Evolutionary conservation across 2,797 vertebrate species (phyloP).

Genomic region (Hoplostethus atlanticus): DNA sequence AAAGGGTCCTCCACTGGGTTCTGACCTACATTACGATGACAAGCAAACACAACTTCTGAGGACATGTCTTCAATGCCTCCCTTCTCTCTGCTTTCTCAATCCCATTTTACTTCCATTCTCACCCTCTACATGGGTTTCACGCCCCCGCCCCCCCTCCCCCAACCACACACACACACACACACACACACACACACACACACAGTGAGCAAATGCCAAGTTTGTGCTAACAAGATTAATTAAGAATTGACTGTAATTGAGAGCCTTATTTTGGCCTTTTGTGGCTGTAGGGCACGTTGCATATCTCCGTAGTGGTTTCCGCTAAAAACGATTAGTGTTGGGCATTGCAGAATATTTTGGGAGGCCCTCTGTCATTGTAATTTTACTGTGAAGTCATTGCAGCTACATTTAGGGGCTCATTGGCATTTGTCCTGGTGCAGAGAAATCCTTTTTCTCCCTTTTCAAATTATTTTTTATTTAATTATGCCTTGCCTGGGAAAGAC

Average conservation of each 20-base stretch:
- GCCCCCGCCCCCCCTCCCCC: conserved; percentile 2
- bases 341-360: conserved; percentile 49
- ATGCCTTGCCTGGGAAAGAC: conserved; percentile 38
- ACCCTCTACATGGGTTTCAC: conserved; percentile 15
- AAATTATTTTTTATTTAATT: neutral
- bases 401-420: conserved; percentile 60
- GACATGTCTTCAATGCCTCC: conserved; percentile 56
- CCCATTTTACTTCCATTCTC: conserved; percentile 9
- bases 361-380: conserved; percentile 62
- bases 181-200: conserved; percentile 1
- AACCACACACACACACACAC: neutral
- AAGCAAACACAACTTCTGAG: conserved; percentile 83
- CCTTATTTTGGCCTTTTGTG: conserved; percentile 60
- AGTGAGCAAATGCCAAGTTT: conserved; percentile 60
- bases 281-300: conserved; percentile 39
- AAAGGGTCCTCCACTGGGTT: conserved; percentile 68
- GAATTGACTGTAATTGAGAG: conserved; percentile 65
- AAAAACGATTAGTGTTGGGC: conserved; percentile 58
- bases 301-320: conserved; percentile 39
- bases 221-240: conserved; percentile 78
- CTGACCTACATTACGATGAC: conserved; percentile 83
- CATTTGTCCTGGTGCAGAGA: conserved; percentile 47
- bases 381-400: conserved; percentile 58
- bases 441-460: conserved; percentile 21
- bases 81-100: conserved; percentile 28